Conservation (phyloP, 2,888 invertebrate species). For the Tyria jacobaeae region DNA sequence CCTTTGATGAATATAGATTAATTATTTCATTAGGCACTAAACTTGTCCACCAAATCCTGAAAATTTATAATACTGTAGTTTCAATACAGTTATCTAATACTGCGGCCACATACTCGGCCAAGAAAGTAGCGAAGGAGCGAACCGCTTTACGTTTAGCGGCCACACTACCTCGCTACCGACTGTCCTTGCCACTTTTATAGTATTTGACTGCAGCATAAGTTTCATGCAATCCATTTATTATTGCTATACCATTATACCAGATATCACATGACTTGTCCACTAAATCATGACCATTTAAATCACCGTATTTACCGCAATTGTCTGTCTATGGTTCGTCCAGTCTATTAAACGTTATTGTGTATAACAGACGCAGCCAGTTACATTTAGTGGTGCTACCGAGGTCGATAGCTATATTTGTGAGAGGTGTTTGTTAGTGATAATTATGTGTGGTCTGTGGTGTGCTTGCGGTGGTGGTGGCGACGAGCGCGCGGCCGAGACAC, state of each 20-base stretch:
- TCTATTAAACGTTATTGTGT: neutral
- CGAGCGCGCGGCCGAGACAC: constrained; percentile 53
- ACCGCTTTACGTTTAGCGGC: too few species aligned
- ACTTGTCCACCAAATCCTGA: too few species aligned
- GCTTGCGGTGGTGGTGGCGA: constrained; percentile 67
- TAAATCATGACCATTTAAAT: neutral
- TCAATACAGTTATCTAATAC: too few species aligned
- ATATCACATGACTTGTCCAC: neutral
- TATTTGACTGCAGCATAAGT: too few species aligned
- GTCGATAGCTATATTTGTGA: constrained; percentile 40
- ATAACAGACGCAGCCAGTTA: constrained; percentile 30
- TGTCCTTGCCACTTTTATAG: too few species aligned
- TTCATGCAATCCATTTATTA: neutral
- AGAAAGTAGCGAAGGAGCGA: too few species aligned
- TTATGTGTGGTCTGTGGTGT: constrained; percentile 76
- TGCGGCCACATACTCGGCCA: too few species aligned
- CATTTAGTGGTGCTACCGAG: constrained; percentile 22
- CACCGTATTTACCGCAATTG: neutral
- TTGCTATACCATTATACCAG: neutral
- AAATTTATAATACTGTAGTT: too few species aligned
- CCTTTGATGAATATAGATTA: too few species aligned
- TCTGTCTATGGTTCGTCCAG: neutral
- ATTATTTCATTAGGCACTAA: too few species aligned
- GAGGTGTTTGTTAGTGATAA: constrained; percentile 28
- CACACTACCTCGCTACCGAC: too few species aligned